Percentiles rank a stretch among this genome's conserved stretches.
phyloP scores from a whole-genome alignment of 2,113 vertebrate genomes.

The Crocuta crocuta region DNA sequence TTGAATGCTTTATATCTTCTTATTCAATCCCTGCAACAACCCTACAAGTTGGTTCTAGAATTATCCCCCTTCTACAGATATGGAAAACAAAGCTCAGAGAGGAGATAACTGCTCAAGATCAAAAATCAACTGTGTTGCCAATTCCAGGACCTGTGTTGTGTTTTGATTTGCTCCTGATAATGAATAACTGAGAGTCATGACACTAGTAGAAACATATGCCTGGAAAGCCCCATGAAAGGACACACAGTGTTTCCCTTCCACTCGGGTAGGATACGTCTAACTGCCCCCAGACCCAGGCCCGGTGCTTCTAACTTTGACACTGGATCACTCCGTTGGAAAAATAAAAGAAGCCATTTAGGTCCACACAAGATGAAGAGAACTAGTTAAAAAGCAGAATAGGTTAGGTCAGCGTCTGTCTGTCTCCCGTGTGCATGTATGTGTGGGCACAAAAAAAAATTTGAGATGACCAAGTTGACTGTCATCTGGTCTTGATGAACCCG shows the following conservation, averaged over 20 bases:
- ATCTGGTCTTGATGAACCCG: background rate
- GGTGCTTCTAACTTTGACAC: background rate
- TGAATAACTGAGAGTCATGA: background rate
- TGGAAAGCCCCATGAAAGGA: background rate
- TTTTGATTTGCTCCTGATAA: background rate
- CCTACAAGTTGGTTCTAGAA: background rate
- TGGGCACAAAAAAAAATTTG: background rate
- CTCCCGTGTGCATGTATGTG: accelerated
- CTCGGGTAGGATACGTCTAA: background rate
- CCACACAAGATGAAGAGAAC: background rate
- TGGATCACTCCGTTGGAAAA: background rate
- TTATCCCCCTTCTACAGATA: background rate
- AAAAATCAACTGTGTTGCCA: background rate
- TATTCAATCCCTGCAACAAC: background rate
- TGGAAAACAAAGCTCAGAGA: background rate
- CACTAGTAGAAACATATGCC: background rate
- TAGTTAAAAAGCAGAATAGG: conserved; percentile 10
- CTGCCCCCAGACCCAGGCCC: background rate
- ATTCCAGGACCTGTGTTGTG: background rate
- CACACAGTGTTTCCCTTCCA: background rate
- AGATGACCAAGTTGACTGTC: conserved; percentile 4
- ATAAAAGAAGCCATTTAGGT: conserved; percentile 7
- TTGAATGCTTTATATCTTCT: background rate
- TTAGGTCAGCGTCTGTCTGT: background rate
- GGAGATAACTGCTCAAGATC: background rate